A percentile compares a stretch with the other conserved stretches of the same genome.
Evolutionary conservation across 2,797 vertebrate genomes (phyloP).

Genomic region (Tapera naevia): DNA sequence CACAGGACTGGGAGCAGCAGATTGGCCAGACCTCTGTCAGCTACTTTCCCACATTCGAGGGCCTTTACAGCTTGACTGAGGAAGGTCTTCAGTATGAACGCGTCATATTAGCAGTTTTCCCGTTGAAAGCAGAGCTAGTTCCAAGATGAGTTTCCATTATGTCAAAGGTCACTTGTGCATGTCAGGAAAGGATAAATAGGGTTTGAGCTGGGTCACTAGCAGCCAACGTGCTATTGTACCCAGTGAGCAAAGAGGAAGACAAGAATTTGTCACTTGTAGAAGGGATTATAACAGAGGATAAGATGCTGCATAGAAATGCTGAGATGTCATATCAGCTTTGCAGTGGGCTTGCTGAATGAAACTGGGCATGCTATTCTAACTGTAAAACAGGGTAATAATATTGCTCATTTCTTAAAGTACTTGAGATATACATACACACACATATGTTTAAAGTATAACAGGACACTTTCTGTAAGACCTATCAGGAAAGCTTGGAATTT

Average conservation of each 20-base stretch:
- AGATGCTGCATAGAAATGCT: neutral
- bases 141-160: neutral
- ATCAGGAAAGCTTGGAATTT: neutral
- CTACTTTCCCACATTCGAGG: neutral
- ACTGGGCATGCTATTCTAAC: neutral
- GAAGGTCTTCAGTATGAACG: neutral
- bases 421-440: neutral
- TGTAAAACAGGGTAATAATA: neutral
- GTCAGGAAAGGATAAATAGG: neutral
- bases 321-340: slow-evolving; percentile 1
- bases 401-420: neutral
- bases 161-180: slow-evolving; percentile 19
- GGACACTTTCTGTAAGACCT: neutral
- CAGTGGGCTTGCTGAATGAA: neutral
- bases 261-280: neutral
- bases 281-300: neutral
- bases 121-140: neutral
- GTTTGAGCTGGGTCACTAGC: neutral
- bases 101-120: neutral
- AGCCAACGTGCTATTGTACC: neutral
- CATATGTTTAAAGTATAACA: neutral
- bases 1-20: neutral
- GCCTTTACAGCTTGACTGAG: neutral
- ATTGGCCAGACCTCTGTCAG: neutral
- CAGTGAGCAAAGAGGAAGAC: neutral